A percentile compares a stretch with the other conserved stretches of the same genome.
phyloP scores from a whole-genome alignment of 2,797 vertebrate species.

The Neosilurus hyrtlii region DNA sequence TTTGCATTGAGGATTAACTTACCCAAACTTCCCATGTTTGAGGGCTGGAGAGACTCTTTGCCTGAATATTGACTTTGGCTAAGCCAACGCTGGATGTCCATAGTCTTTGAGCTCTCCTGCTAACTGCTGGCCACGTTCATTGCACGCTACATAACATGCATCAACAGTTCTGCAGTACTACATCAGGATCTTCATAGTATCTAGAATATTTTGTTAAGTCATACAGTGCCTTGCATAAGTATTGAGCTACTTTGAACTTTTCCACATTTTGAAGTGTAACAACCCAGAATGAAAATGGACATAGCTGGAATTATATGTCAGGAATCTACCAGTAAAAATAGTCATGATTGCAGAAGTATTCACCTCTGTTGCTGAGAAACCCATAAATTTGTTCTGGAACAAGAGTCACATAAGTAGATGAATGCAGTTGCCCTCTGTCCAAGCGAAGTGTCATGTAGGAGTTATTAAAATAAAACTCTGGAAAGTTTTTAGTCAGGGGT shows the following conservation, averaged over 20 bases:
- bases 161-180: not conserved
- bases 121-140: constrained; percentile 11
- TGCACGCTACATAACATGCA: constrained; percentile 1
- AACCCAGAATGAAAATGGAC: not conserved
- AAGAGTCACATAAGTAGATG: not conserved
- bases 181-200: not conserved
- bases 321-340: not conserved
- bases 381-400: not conserved
- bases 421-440: not conserved
- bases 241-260: not conserved
- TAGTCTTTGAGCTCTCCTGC: constrained; percentile 3
- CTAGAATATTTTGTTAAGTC: not conserved
- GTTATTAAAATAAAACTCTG: not conserved
- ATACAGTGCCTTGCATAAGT: not conserved
- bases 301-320: not conserved
- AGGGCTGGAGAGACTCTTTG: constrained; percentile 46
- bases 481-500: not conserved
- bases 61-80: constrained; percentile 24
- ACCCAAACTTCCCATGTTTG: constrained; percentile 59
- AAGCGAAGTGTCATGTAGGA: not conserved
- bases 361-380: not conserved
- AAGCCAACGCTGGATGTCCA: not conserved
- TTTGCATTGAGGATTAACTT: constrained; percentile 62
- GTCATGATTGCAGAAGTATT: not conserved
- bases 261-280: not conserved